Conservation (phyloP, 2,888 invertebrate species). For the Dastarcus helophoroides region DNA sequence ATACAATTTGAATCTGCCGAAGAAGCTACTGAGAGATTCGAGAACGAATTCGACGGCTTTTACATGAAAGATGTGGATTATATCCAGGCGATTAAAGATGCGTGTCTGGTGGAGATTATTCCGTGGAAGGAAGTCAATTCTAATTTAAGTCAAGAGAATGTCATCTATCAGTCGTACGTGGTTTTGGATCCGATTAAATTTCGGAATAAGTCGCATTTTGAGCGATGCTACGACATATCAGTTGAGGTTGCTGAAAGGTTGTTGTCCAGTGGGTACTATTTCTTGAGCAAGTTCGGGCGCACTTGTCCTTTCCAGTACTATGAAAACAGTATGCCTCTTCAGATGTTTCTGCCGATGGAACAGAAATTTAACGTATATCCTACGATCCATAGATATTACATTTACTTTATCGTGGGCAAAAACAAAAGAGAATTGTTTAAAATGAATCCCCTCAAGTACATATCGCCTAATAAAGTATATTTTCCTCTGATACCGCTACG, state of each 20-base stretch:
- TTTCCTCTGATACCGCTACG: conserved; percentile 43
- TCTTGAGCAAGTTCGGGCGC: conserved; percentile 50
- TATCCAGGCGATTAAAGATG: conserved; percentile 34
- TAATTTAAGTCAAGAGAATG: conserved; percentile 28
- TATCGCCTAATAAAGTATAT: conserved; percentile 34
- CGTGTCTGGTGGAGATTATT: conserved; percentile 37
- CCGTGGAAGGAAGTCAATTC: conserved; percentile 38
- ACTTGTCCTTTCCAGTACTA: conserved; percentile 53
- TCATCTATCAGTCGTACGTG: conserved; percentile 24
- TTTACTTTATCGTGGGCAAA: conserved; percentile 47
- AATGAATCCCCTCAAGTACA: conserved; percentile 45
- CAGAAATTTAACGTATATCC: conserved; percentile 40
- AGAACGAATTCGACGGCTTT: conserved; percentile 36
- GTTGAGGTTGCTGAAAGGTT: conserved; percentile 46
- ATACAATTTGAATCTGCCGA: conserved; percentile 41
- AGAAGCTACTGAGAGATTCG: conserved; percentile 39
- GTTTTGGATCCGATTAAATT: conserved; percentile 32
- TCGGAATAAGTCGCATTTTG: conserved; percentile 43
- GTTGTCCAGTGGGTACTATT: conserved; percentile 46
- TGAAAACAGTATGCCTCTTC: conserved; percentile 39
- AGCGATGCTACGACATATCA: conserved; percentile 44
- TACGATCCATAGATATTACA: conserved; percentile 44
- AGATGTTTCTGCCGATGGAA: conserved; percentile 40
- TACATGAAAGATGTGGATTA: conserved; percentile 39
- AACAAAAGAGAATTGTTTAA: conserved; percentile 41